phyloP scores from a whole-genome alignment of 1,140 invertebrate genomes.

The Archegozetes longisetosus region DNA sequence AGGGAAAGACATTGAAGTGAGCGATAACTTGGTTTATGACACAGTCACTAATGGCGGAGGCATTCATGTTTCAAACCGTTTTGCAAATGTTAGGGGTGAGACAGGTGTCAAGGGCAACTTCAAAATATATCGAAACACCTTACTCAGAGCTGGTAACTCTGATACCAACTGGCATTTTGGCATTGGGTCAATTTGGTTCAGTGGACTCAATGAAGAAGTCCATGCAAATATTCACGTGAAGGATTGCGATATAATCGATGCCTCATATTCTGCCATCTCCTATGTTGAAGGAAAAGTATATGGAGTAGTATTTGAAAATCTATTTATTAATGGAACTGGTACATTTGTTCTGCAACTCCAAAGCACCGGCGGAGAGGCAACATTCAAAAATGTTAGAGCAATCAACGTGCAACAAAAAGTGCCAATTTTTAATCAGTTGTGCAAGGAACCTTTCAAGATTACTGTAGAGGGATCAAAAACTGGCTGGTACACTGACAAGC shows the following conservation, averaged over 20 bases:
- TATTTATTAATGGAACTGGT: neutral
- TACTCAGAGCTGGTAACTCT: neutral
- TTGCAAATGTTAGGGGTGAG: neutral
- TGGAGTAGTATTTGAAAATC: neutral
- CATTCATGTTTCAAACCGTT: conserved; percentile 4
- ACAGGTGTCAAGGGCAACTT: neutral
- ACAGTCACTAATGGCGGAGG: conserved; percentile 5
- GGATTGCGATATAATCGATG: conserved; percentile 4
- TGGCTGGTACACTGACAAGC: neutral
- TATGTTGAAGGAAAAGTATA: neutral
- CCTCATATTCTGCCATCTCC: conserved; percentile 1
- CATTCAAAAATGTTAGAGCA: conserved; percentile 2
- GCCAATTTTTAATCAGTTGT: conserved; percentile 1
- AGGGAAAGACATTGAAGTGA: no score
- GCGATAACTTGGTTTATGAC: neutral
- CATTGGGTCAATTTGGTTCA: conserved; percentile 2
- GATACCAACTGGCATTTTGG: conserved; percentile 3
- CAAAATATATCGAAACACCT: conserved; percentile 1
- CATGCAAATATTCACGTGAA: neutral
- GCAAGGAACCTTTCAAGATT: neutral
- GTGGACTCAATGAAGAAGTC: conserved; percentile 1
- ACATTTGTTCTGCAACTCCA: conserved; percentile 2
- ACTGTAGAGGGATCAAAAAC: neutral
- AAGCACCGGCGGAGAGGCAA: neutral
- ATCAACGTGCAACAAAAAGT: neutral